Base-by-base conservation (phyloP, 2,113 vertebrate species). In the Varanus komodoensis region DNA sequence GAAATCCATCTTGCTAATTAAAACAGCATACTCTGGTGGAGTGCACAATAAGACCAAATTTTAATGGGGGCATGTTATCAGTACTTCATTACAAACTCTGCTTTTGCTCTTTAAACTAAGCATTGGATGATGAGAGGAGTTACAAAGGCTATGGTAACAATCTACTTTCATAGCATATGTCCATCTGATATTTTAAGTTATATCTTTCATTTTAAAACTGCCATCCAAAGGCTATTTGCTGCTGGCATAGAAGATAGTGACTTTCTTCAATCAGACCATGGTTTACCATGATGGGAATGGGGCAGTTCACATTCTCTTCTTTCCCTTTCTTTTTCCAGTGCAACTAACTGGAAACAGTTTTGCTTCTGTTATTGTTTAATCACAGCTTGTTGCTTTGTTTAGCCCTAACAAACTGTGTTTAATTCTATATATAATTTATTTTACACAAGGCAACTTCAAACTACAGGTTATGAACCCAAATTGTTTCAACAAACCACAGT, bases 1-100 rank as follows among this genome's bases (percentile, higher is more conserved):
- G 82, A 96, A 96, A 97, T 97, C 97, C 94, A 95, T 97, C 97
- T 97, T 97, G 94, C 96, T 98, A 97, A 97, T 98, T 98, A 97
- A 97, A 98, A 97, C 95, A 94, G 93, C 96, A 95, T 96, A 94
- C 92, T 96, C 95, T 88, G 93, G 91, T 95, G 95, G 93, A 94
- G 95, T 23, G 1, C 1, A 0, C n/a, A 93, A 96, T 97, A 95
- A 97, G 95, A 92, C 93, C 95, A 96, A 96, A 95, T 89, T 83
- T 97, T 95, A 97, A 95, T 95, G 90, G 89, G 92, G 90, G 95
- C 94, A 94, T 95, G 93, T 88, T 95, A 96, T 96, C 93, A 21
- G 75, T 90, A 91, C 93, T 96, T 95, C 52, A 85, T 96, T 91
- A 92, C 91, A 90, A 96, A 96, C 92, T 96, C 97, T 95, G 94